Base-by-base conservation (phyloP, 2,797 vertebrate species). In the Hydrolagus colliei region DNA sequence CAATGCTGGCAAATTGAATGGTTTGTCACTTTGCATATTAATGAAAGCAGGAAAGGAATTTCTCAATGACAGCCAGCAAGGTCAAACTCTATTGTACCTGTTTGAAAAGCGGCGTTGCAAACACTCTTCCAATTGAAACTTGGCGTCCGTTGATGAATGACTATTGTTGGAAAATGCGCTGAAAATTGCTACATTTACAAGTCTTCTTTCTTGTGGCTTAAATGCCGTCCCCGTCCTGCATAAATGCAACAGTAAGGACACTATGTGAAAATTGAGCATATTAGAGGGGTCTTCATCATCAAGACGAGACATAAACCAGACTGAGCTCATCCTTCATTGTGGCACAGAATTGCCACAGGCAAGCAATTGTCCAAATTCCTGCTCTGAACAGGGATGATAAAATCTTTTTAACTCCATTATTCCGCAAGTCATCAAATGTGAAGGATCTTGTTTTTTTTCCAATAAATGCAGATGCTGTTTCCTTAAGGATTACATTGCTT, bases 321-420 rank as follows among this genome's bases (percentile, higher is more conserved):
- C 68, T 82, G 22, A 67, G 68, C 8, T 3, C 63, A 82, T 82
- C 79, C 14, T 32, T 82, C 27, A 67, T 4, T 9, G 8, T 65
- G 62, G 14, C 20, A 6, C 2, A 84, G 27, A 84, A n/a, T 35
- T 68, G 52, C 27, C 13, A n/a, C 27, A 84, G 10, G 32, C 9
- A 10, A 20, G 20, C 18, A 41, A 52, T 52, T 2, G 18, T 71
- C 65, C 13, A 14, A 84, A 41, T 10, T 35, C 52, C 9, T 68
- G 62, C 20, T 20, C 65, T 68, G 65, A 82, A 82, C 79, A 84
- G 18, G 32, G 79, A 6, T 9, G 71, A n/a, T 84, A 68, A 84
- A 84, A 32, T 67, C 1, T 71, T 20, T 67, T 13, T 68, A 84
- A 84, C 16, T 4, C 1, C 35, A 68, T 71, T 84, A 20, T 67